These are phyloP conservation scores for Conchocele bisecta DNA, from an alignment of 2,888 invertebrate species.

Conservation along the genomic window DNA sequence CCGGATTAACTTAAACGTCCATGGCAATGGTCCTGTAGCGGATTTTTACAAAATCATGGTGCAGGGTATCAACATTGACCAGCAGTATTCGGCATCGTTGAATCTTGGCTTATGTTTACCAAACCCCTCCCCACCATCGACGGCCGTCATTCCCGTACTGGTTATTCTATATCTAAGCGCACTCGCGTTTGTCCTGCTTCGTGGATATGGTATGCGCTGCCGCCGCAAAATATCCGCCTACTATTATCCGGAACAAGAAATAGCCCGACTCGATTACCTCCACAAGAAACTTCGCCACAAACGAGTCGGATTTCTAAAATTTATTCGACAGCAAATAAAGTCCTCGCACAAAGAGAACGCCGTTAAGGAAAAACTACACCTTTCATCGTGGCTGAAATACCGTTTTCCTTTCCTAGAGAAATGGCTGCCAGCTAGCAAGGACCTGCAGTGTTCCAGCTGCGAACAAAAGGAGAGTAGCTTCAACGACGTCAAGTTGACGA, in stretches of 20 bases:
- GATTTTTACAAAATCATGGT: constrained; percentile 48
- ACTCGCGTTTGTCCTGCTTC: constrained; percentile 47
- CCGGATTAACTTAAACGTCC: constrained; percentile 34
- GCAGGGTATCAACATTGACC: constrained; percentile 36
- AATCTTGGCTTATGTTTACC: constrained; percentile 61
- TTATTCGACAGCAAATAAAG: constrained; percentile 53
- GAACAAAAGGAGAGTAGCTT: constrained; percentile 39
- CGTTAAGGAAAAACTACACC: constrained; percentile 45
- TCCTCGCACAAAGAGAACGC: constrained; percentile 48
- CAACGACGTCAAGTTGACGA: constrained; percentile 24
- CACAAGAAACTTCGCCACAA: constrained; percentile 61
- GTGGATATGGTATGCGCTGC: constrained; percentile 57
- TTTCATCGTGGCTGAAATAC: constrained; percentile 44
- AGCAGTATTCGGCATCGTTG: constrained; percentile 31
- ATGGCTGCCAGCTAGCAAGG: constrained; percentile 11
- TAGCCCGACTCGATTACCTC: constrained; percentile 50
- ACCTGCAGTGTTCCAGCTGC: constrained; percentile 52
- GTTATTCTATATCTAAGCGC: constrained; percentile 52
- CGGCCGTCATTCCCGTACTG: constrained; percentile 40
- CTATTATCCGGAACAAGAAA: constrained; percentile 61
- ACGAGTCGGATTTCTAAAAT: constrained; percentile 51
- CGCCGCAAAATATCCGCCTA: constrained; percentile 57
- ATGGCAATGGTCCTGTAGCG: constrained; percentile 58
- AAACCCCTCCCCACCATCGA: constrained; percentile 43
- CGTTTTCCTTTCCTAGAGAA: constrained; percentile 37